Evolutionary conservation across 2,113 vertebrate genomes (phyloP), one percentile per base, ranked within the genome.

Genomic region (Laterallus jamaicensis): DNA sequence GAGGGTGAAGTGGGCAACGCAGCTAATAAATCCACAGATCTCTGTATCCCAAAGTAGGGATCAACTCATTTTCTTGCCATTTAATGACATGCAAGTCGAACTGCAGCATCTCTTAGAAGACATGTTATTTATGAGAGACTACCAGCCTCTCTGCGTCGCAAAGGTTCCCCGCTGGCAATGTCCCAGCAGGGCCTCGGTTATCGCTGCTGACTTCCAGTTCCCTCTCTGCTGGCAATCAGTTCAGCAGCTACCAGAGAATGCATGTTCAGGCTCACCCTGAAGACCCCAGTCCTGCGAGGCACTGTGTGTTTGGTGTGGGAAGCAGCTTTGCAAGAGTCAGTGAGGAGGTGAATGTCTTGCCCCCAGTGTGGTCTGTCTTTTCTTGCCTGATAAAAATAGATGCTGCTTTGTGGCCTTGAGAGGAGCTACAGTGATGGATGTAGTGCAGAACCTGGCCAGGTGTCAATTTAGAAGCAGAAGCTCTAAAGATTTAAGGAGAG

Each of bases 141-240:
- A 4, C 78, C 69, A 86, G 0, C 42, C 73, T 92, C 69, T 88
- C 14, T 5, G 69, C 60, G 69, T 35, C 35, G 89, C 82, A 71
- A 21, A 93, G 88, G 62, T 95, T 86, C 74, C 95, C 93, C 55
- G 78, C 86, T 31, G 26, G 56, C 2, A 3, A 3, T 0, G 0
- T 66, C 89, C 87, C 96, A 91, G 95, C 93, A 68, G 93, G 93
- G 62, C 74, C 60, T 67, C 84, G 21, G 86, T 97, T 93, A 79
- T 91, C 95, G 71, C 91, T 0, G 8, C 94, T 93, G 91, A 24
- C 86, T 95, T 92, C 88, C 92, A 92, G 81, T 89, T 92, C 74
- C 37, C 70, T 93, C 89, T 56, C 89, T 84, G 93, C 94, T 93
- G 94, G 91, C 54, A 40, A 12, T 49, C 84, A 49, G 81, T 54